Conservation (phyloP, 2,113 vertebrate genomes). For the Leptodactylus fuscus region DNA sequence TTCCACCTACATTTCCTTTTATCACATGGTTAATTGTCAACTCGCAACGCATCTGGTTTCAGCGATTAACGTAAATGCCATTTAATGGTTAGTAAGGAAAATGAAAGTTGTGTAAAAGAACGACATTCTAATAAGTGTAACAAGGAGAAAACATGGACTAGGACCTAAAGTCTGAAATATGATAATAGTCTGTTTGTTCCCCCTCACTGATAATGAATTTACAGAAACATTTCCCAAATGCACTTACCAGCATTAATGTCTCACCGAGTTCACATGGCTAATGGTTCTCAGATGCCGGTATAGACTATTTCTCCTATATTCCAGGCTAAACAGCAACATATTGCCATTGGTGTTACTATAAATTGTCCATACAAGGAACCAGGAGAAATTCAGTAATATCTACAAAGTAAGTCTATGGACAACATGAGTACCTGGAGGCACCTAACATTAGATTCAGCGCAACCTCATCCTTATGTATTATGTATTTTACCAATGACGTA, state of each 20-base stretch:
- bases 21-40: constrained; percentile 56
- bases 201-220: constrained; percentile 46
- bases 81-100: constrained; percentile 38
- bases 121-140: constrained; percentile 3
- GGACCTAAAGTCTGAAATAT: constrained; percentile 22
- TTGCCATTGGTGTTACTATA: constrained; percentile 6
- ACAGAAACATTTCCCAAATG: constrained; percentile 44
- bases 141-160: constrained; percentile 19
- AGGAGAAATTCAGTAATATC: background rate
- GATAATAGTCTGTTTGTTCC: constrained; percentile 33
- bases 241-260: constrained; percentile 35
- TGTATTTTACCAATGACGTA: too few species aligned
- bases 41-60: constrained; percentile 45
- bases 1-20: constrained; percentile 57
- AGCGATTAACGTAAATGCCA: constrained; percentile 13
- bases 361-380: background rate
- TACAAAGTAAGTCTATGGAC: background rate
- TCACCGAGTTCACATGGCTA: background rate
- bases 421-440: background rate
- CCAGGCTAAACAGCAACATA: constrained; percentile 29
- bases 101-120: constrained; percentile 27
- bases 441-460: too few species aligned
- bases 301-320: constrained; percentile 2
- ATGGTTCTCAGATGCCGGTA: constrained; percentile 39
- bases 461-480: too few species aligned